Evolutionary conservation across 2,888 invertebrate species (phyloP), one percentile per base, ranked within the genome.

Genomic region (Pterobdella sp.): DNA sequence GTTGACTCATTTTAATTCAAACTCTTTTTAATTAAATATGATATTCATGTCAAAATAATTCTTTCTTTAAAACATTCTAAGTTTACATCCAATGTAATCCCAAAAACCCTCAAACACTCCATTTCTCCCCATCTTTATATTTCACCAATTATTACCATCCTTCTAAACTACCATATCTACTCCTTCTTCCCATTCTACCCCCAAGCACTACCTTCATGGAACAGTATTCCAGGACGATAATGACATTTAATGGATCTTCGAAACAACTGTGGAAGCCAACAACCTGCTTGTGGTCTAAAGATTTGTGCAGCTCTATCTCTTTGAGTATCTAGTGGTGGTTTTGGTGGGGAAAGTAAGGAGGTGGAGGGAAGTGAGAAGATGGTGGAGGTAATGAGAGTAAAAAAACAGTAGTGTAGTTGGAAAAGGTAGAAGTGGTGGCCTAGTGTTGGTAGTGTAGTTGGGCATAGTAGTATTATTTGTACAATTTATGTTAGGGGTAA

Each of bases 161-260:
- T 26, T n/a, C 60, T 26, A 22, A 4, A 56, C 60, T 22, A 56
- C 49, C 22, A 42, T 22, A 14, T 1, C 10, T 42, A 1, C 52
- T 18, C 36, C 18, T n/a, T 1, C 26, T 42, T 42, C 35, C 1
- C 29, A 1, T 18, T 14, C 42, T 18, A 42, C 42, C 42, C 7
- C 18, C 18, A 7, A 7, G 18, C 42, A 7, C 18, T 32, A 87
- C 87, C 86, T 87, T 87, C 80, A 85, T 82, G 76, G 86, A 84
- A 80, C 88, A 88, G 78, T 86, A 85, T 81, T 88, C 88, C 76
- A 88, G 82, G 68, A 88, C 84, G 80, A 88, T 87, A 80, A 87
- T 87, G 26, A 87, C 87, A 80, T 87, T 86, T 68, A 85, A 82
- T 74, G 85, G 85, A 79, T 88, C 87, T 81, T 87, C 87, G 80